These are phyloP conservation scores for Intellagama lesueurii DNA, from an alignment of 2,797 vertebrate genomes.

Conservation along the genomic window DNA sequence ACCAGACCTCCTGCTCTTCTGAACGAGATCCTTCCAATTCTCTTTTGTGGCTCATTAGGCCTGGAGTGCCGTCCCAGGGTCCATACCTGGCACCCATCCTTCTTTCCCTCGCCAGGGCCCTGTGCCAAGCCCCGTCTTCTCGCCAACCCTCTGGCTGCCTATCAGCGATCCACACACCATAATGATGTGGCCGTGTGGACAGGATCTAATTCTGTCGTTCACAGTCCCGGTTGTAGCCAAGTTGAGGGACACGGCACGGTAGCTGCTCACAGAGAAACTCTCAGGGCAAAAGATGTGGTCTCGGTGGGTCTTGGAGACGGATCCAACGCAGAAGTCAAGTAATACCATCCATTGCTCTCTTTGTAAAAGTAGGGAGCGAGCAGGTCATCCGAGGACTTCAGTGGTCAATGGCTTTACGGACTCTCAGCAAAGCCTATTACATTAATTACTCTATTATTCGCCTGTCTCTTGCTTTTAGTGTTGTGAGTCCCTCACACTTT, in stretches of 20 bases:
- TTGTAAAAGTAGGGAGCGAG: not conserved
- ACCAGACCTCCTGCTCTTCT: too few species aligned
- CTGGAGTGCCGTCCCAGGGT: not conserved
- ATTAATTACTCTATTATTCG: constrained; percentile 13
- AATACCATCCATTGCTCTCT: too few species aligned
- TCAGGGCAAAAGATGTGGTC: not conserved
- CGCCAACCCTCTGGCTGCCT: not conserved
- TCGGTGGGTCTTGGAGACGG: too few species aligned
- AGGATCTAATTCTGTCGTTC: not conserved
- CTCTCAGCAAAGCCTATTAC: constrained; percentile 41
- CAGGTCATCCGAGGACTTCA: not conserved
- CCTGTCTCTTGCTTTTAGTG: constrained; percentile 31
- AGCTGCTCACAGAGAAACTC: not conserved
- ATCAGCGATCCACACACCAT: too few species aligned
- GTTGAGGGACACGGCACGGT: too few species aligned
- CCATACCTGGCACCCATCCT: not conserved
- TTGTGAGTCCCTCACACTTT: constrained; percentile 29
- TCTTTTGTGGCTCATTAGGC: not conserved
- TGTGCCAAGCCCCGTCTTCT: not conserved
- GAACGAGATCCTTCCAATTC: not conserved
- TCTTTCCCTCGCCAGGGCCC: not conserved
- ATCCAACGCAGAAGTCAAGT: not conserved
- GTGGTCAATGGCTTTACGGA: not conserved
- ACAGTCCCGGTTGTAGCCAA: not conserved
- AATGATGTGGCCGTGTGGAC: too few species aligned